Conservation (phyloP, 2,888 invertebrate species). For the Malthinus seriepunctatus region DNA sequence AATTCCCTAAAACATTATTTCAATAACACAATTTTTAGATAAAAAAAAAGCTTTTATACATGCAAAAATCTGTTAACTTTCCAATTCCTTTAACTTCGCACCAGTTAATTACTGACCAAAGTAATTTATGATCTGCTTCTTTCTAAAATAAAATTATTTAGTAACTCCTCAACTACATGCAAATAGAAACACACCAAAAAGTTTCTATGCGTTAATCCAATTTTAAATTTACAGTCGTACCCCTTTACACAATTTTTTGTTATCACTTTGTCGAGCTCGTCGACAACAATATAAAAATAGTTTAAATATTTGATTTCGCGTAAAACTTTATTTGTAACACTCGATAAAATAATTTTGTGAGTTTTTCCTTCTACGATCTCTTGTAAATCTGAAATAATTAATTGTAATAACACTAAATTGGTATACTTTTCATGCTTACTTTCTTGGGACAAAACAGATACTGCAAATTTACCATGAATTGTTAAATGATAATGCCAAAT, state of each 20-base stretch:
- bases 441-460: conserved; percentile 34
- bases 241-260: conserved; percentile 41
- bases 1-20: conserved; percentile 38
- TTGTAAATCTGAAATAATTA: conserved; percentile 20
- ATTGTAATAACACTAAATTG: not conserved
- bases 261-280: conserved; percentile 44
- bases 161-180: not conserved
- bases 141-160: conserved; percentile 34
- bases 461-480: conserved; percentile 35
- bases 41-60: conserved; percentile 31
- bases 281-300: conserved; percentile 42
- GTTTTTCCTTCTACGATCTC: conserved; percentile 11
- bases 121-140: conserved; percentile 45
- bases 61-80: conserved; percentile 41
- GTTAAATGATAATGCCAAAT: conserved; percentile 44
- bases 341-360: conserved; percentile 34
- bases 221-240: conserved; percentile 42
- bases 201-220: conserved; percentile 46
- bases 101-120: conserved; percentile 50
- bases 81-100: conserved; percentile 43
- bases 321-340: conserved; percentile 38
- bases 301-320: conserved; percentile 35
- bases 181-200: conserved; percentile 43
- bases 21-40: not conserved
- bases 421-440: conserved; percentile 27